Evolutionary conservation across 1,140 invertebrate species (phyloP), one percentile per base, ranked within the genome.

Genomic region (Cataglyphis hispanica): DNA sequence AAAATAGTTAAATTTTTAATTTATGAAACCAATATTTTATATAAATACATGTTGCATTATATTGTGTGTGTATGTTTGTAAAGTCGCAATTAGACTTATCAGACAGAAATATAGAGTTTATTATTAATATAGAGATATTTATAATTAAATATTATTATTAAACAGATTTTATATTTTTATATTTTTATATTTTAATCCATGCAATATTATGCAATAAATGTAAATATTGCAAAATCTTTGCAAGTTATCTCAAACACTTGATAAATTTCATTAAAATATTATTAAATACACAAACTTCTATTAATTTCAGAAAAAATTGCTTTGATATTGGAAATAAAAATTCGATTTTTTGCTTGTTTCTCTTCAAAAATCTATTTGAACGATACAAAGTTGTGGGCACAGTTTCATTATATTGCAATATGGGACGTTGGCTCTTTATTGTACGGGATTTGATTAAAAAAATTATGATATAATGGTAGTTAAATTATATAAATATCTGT

Each of bases 281-380:
- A 31, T 3, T 31, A 37, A n/a, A 10, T 77, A 34, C 34, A 43
- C 56, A 63, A 63, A 76, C 31, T 78, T 78, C 31, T 27, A 78
- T 37, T 53, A 67, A 31, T 78, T 56, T 19, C 13, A 16, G 7
- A 8, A 27, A 78, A 66, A 50, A 66, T 50, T 78, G 27, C 63
- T 66, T 66, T 27, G 19, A 78, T 78, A 66, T 78, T 78, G 76
- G 31, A 67, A 66, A 66, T 13, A 6, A 66, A 27, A 22, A 37
- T 34, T 78, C n/a, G 40, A 66, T 46, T 78, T 78, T 78, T 78
- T 27, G 13, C 16, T 67, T 19, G 8, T 67, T 66, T 6, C 11
- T 25, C 31, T 50, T 78, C 63, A 22, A 53, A 53, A 13, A 66
- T 78, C 40, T 64, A 22, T 78, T 53, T 66, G n/a, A 61, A 13